Evolutionary conservation across 2,888 invertebrate species (phyloP).

Genomic region (Scaptomyza caliginosa): DNA sequence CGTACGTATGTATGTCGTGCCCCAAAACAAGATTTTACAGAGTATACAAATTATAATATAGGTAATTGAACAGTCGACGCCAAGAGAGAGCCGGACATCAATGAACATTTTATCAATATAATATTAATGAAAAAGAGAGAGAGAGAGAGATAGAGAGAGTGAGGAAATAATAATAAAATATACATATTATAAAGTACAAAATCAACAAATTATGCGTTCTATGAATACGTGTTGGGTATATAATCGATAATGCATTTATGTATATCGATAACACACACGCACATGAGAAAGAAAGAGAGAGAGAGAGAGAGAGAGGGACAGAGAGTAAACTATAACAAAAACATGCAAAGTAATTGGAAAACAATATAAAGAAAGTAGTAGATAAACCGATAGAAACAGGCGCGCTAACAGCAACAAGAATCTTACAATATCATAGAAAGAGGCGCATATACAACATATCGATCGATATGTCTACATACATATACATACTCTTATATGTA

Average conservation of each 20-base stretch:
- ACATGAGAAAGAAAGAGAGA: not conserved
- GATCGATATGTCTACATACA: not conserved
- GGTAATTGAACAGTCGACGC: not conserved
- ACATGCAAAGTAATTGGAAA: conserved; percentile 25
- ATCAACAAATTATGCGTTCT: no score
- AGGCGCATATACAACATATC: not conserved
- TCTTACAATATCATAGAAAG: not conserved
- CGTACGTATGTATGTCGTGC: conserved; percentile 29
- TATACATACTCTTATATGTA: no score
- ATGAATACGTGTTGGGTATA: not conserved
- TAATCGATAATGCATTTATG: conserved; percentile 1
- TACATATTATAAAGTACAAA: not conserved
- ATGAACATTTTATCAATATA: conserved; percentile 20
- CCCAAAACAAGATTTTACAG: conserved; percentile 23
- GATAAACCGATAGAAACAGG: no score
- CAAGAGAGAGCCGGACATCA: conserved; percentile 28
- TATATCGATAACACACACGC: conserved; percentile 14
- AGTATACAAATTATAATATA: conserved; percentile 21
- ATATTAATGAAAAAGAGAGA: not conserved
- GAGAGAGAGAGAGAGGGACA: not conserved
- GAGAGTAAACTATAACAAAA: not conserved
- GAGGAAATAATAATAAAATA: conserved; percentile 5
- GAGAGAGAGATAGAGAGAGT: conserved; percentile 19
- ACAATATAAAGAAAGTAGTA: not conserved
- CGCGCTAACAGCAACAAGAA: conserved; percentile 11